phyloP scores from a whole-genome alignment of 2,113 vertebrate genomes.

The Talpa occidentalis region DNA sequence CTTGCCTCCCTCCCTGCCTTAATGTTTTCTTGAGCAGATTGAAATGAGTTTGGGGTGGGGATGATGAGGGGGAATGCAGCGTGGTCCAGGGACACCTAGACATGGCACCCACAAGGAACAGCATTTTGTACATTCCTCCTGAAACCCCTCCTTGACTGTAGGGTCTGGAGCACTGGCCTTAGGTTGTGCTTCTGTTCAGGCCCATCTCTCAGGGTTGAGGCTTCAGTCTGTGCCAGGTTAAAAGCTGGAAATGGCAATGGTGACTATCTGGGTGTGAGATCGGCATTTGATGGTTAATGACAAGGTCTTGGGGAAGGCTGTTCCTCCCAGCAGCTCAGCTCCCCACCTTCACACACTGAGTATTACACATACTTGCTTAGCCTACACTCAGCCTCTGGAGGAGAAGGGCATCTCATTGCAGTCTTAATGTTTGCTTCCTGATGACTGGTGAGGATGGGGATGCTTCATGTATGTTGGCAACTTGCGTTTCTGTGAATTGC shows the following conservation, averaged over 20 bases:
- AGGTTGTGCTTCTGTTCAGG: background rate
- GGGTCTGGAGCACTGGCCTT: background rate
- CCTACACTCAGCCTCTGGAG: background rate
- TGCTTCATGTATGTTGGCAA: too few species aligned
- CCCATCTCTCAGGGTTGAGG: background rate
- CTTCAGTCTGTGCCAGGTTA: background rate
- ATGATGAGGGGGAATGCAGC: background rate
- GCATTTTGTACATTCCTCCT: background rate
- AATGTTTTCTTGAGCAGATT: background rate
- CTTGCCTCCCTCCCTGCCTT: background rate
- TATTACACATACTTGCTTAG: background rate
- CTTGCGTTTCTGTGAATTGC: background rate
- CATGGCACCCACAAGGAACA: background rate
- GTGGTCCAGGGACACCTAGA: background rate
- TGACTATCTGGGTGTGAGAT: background rate
- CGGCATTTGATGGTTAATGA: background rate
- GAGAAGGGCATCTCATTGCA: background rate
- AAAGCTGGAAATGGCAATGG: background rate
- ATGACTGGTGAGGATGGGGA: background rate
- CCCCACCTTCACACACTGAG: fast-evolving
- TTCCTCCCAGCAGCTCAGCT: background rate
- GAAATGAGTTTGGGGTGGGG: background rate
- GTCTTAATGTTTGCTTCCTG: background rate
- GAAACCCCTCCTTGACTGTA: background rate
- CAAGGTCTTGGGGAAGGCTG: background rate